Evolutionary conservation across 1,140 invertebrate species (phyloP).

Genomic region (Limonius californicus): DNA sequence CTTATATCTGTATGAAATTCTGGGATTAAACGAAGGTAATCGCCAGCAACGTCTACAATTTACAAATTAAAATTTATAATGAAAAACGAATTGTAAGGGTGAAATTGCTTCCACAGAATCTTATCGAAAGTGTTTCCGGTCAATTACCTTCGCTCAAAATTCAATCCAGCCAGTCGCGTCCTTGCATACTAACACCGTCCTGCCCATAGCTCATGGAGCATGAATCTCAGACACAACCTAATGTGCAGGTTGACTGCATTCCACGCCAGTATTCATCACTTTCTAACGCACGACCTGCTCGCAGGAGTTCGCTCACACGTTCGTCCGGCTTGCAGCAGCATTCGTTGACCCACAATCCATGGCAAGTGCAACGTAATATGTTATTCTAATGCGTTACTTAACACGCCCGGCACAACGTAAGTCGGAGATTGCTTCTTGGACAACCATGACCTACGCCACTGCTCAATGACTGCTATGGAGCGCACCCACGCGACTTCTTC

Average conservation of each 20-base stretch:
- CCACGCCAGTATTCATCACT: constrained; percentile 20
- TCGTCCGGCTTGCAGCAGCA: background rate
- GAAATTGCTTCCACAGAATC: too few species aligned
- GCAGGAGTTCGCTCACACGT: constrained; percentile 8
- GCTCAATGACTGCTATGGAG: constrained; percentile 40
- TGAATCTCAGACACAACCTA: constrained; percentile 14
- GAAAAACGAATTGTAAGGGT: too few species aligned
- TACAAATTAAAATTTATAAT: too few species aligned
- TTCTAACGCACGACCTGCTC: constrained; percentile 14
- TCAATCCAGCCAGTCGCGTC: background rate
- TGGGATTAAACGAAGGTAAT: too few species aligned
- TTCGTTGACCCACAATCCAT: constrained; percentile 22
- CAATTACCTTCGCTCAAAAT: too few species aligned
- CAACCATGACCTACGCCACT: constrained; percentile 40
- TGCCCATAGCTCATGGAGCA: constrained; percentile 12
- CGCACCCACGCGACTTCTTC: constrained; percentile 29
- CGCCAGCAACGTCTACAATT: too few species aligned
- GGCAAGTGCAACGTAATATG: constrained; percentile 21
- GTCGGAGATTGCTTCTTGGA: constrained; percentile 23
- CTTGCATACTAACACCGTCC: constrained; percentile 21
- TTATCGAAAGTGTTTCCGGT: too few species aligned
- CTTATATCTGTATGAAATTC: too few species aligned
- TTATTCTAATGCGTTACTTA: constrained; percentile 24
- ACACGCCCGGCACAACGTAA: constrained; percentile 24
- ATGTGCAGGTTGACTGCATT: constrained; percentile 29